Evolutionary conservation across 2,113 vertebrate genomes (phyloP), one percentile per base, ranked within the genome.

Genomic region (Mus pahari): DNA sequence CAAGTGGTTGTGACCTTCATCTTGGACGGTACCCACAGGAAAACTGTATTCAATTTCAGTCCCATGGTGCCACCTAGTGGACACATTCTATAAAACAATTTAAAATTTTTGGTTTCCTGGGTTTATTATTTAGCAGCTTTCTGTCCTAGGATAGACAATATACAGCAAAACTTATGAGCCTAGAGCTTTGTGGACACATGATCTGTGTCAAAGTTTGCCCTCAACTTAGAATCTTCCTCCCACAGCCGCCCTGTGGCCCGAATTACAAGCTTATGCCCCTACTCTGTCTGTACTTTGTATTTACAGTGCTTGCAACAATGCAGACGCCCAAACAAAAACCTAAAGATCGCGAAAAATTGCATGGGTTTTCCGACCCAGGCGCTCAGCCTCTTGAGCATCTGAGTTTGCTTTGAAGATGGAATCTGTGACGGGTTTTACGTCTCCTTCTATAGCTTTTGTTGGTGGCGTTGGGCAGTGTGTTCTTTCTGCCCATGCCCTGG

Each of bases 1-100:
- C 45, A 36, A 84, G 74, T 48, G 78, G 6, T 64, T 22, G 0
- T 9, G 22, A 22, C 78, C 5, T 31, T 62, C 60, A 22, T 26
- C 66, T 55, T n/a, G 28, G 16, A 1, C 22, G 3, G 84, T 81
- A 11, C 48, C 62, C 19, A 3, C 24, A 1, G 17, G 8, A 24
- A 7, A 74, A 42, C 17, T 39, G 39, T 62, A 93, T 92, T 71
- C 9, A 84, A 87, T 94, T 89, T 83, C 84, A n/a, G 83, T 75
- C 78, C 2, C 20, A 42, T 87, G 93, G 62, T 86, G 96, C 96
- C 97, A 95, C 66, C 97, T 97, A 48, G 77, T 84, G 97, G 97
- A 73, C 10, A 0, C 12, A 0, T 55, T 7, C 10, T 94, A 11
- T 86, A 95, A 86, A 84, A 83, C 91, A 90, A 53, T 31, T 31